A percentile compares a stretch with the other conserved stretches of the same genome.
These are phyloP conservation scores for Dexiosoma caninum DNA, from an alignment of 2,888 invertebrate species.

Conservation along the genomic window DNA sequence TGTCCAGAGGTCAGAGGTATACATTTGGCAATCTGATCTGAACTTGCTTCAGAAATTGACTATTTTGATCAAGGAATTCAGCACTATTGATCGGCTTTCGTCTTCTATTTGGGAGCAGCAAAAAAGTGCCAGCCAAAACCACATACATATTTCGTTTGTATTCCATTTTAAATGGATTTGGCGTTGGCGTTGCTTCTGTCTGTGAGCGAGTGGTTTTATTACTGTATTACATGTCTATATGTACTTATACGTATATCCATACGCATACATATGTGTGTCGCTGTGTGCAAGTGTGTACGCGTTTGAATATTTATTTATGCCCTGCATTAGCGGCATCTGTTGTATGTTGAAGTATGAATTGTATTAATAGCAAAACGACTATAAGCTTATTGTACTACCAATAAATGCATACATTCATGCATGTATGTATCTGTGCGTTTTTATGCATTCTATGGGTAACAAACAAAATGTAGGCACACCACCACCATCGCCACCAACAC, in stretches of 20 bases:
- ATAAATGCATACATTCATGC: neutral
- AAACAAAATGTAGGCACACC: conserved; percentile 40
- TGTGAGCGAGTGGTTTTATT: neutral
- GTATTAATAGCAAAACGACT: conserved; percentile 12
- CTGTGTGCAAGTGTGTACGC: no score
- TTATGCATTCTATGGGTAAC: conserved; percentile 5
- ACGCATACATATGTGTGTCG: neutral
- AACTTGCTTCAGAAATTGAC: no score
- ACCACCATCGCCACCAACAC: conserved; percentile 4
- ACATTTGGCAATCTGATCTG: no score
- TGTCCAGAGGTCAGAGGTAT: no score
- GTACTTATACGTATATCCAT: neutral
- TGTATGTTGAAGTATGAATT: conserved; percentile 24
- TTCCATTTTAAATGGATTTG: neutral
- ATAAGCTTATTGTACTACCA: neutral
- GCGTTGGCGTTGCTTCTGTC: conserved; percentile 25
- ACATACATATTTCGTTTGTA: no score
- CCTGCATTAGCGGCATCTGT: conserved; percentile 60
- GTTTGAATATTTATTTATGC: conserved; percentile 13
- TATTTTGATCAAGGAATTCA: no score
- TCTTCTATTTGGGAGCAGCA: no score
- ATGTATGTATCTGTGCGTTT: neutral
- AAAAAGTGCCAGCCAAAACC: no score
- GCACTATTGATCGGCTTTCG: no score
- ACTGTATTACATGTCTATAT: neutral